Percentiles rank a stretch among this genome's conserved stretches.
Conservation (phyloP, 2,888 invertebrate species). For the Athetis lepigone region DNA sequence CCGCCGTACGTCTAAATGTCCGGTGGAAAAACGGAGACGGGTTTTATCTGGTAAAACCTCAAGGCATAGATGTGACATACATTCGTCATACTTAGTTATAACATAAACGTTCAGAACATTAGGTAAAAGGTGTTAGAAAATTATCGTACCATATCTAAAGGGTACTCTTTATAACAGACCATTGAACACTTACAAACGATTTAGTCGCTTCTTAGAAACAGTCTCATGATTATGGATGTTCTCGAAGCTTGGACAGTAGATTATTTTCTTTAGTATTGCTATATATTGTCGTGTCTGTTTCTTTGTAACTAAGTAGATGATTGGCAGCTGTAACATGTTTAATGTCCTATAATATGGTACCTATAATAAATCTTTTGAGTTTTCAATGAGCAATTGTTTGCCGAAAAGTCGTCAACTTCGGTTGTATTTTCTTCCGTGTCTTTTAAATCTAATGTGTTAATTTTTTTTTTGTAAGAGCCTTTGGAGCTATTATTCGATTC, state of each 20-base stretch:
- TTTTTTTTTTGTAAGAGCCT: too few relatives aligned
- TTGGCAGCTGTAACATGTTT: constrained; percentile 48
- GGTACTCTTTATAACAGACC: constrained; percentile 55
- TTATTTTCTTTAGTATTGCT: constrained; percentile 21
- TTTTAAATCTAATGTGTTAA: too few relatives aligned
- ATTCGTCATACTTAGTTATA: constrained; percentile 26
- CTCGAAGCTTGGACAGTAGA: constrained; percentile 14
- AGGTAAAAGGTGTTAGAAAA: constrained; percentile 37
- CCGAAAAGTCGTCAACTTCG: neutral
- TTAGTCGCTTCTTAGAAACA: constrained; percentile 44
- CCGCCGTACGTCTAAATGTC: too few relatives aligned
- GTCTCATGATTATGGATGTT: constrained; percentile 58
- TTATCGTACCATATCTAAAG: constrained; percentile 47
- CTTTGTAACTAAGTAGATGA: constrained; percentile 28
- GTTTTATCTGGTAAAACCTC: neutral
- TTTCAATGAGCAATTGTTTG: neutral
- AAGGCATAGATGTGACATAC: constrained; percentile 15
- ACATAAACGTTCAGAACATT: constrained; percentile 19
- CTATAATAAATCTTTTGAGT: constrained; percentile 6
- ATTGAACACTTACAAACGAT: constrained; percentile 61
- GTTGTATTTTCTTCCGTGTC: too few relatives aligned
- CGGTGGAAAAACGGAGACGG: too few relatives aligned
- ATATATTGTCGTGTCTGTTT: constrained; percentile 24
- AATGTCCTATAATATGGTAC: neutral
- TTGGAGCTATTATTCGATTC: too few relatives aligned